Evolutionary conservation across 2,888 invertebrate genomes (phyloP).

Genomic region (Meghimatium bilineatum): DNA sequence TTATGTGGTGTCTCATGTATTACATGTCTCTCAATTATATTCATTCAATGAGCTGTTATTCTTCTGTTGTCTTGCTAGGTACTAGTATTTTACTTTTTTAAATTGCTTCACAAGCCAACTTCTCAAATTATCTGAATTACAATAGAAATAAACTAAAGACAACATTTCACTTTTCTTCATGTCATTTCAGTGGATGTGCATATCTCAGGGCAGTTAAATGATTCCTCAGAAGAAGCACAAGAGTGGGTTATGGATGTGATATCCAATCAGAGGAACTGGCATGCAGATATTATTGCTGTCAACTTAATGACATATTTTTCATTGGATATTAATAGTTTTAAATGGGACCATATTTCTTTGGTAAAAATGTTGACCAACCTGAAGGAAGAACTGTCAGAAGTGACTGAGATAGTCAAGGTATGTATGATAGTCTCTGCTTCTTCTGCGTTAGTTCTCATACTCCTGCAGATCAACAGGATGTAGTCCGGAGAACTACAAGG

Average conservation of each 20-base stretch:
- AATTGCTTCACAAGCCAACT: too few species aligned
- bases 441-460: too few species aligned
- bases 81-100: too few species aligned
- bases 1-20: too few species aligned
- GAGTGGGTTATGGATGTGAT: constrained; percentile 5
- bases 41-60: too few species aligned
- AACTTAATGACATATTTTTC: constrained; percentile 35
- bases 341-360: constrained; percentile 24
- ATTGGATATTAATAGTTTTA: background rate
- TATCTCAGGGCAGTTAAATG: constrained; percentile 22
- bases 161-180: background rate
- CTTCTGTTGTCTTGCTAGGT: too few species aligned
- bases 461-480: too few species aligned
- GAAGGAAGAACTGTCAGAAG: background rate
- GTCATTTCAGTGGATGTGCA: constrained; percentile 36
- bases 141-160: too few species aligned
- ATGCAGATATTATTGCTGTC: constrained; percentile 42
- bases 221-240: constrained; percentile 3
- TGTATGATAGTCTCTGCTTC: background rate
- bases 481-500: too few species aligned
- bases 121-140: too few species aligned
- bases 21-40: too few species aligned
- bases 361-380: background rate
- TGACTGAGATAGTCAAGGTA: background rate
- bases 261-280: constrained; percentile 21